Evolutionary conservation across 2,888 invertebrate genomes (phyloP).

Genomic region (Anagyrus pseudococci): DNA sequence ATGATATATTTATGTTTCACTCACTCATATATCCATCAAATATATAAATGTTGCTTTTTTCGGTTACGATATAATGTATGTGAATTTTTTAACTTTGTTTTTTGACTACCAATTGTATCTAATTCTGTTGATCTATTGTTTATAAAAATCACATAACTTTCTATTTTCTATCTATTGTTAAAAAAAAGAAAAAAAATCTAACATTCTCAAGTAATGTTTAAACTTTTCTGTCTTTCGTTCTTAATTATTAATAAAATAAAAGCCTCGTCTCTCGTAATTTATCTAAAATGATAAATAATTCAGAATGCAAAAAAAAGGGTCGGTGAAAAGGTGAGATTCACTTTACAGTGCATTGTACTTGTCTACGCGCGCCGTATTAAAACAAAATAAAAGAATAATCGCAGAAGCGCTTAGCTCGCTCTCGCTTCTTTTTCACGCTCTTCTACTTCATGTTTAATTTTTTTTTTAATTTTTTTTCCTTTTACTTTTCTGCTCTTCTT

Average conservation of each 20-base stretch:
- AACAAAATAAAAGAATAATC: constrained; percentile 42
- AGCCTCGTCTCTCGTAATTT: background rate
- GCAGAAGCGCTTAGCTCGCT: constrained; percentile 54
- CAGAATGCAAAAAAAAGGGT: constrained; percentile 41
- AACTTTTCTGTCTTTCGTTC: constrained; percentile 10
- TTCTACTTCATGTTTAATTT: constrained; percentile 26
- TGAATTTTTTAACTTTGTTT: background rate
- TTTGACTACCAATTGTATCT: background rate
- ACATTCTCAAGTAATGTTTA: constrained; percentile 4
- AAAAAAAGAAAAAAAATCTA: constrained; percentile 5
- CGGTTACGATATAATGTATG: background rate
- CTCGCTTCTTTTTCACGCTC: constrained; percentile 39
- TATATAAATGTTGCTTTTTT: constrained; percentile 9
- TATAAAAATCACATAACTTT: background rate
- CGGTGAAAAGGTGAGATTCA: constrained; percentile 55
- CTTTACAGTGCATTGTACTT: constrained; percentile 47
- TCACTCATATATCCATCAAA: background rate
- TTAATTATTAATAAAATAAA: constrained; percentile 10
- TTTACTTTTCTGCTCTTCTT: background rate
- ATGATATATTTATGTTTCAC: no score
- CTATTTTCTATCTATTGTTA: constrained; percentile 6
- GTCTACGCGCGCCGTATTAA: constrained; percentile 45
- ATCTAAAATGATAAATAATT: constrained; percentile 12
- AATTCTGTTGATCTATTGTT: background rate
- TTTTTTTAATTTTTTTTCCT: constrained; percentile 43